Conservation (phyloP, 2,888 invertebrate species). For the Lasioglossum zephyrum region DNA sequence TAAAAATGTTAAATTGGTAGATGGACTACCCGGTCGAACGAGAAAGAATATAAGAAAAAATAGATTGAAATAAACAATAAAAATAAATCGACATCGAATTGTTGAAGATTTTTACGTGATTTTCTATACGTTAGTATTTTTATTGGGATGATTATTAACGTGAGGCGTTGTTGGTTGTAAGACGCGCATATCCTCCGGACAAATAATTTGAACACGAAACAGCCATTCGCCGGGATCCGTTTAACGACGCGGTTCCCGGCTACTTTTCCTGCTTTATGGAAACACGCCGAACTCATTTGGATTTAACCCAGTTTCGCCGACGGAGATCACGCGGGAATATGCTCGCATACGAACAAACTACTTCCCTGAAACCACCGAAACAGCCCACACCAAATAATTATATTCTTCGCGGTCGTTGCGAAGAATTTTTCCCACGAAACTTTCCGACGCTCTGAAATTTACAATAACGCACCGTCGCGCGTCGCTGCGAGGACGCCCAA, state of each 20-base stretch:
- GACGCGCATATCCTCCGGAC: background rate
- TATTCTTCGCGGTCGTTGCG: conserved; percentile 22
- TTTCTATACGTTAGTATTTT: background rate
- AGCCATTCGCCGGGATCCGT: conserved; percentile 26
- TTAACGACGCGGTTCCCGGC: conserved; percentile 30
- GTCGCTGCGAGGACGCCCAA: background rate
- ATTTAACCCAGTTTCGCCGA: conserved; percentile 61
- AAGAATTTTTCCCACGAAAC: background rate
- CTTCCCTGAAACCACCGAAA: conserved; percentile 20
- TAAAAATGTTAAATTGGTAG: background rate
- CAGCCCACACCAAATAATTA: conserved; percentile 47
- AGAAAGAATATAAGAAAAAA: background rate
- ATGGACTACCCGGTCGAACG: background rate
- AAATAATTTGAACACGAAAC: conserved; percentile 27
- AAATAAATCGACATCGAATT: no score
- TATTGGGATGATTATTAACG: background rate
- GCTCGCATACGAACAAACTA: conserved; percentile 28
- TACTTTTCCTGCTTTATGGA: conserved; percentile 48
- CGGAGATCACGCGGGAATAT: conserved; percentile 54
- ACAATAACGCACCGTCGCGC: background rate
- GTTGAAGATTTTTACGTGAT: background rate
- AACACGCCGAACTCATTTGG: conserved; percentile 55
- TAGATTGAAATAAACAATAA: background rate
- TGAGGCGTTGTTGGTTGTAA: background rate
- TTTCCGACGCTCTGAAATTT: background rate